Base-by-base conservation (phyloP, 2,797 vertebrate genomes). In the Myoxocephalus aenaeus region DNA sequence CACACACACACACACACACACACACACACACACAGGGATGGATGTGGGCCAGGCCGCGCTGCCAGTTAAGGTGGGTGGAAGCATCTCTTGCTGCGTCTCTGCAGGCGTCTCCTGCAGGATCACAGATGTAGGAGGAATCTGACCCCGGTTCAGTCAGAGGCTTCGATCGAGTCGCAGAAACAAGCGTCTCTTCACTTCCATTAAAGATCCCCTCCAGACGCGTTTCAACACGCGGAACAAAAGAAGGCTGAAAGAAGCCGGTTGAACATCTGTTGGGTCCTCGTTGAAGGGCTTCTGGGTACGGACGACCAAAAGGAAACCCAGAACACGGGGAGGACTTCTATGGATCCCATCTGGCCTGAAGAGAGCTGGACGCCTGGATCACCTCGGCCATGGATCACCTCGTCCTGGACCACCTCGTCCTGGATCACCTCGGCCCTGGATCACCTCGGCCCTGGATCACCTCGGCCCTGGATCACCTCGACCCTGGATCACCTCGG, bases 81-180 rank as follows among this genome's bases (percentile, higher is more conserved):
- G 57, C 76, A 63, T 79, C 40, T 72, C 59, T 64, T 71, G 58
- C 65, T 65, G 53, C 57, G 66, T 48, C n/a, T n/a, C n/a, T n/a
- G n/a, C n/a, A n/a, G n/a, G n/a, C n/a, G n/a, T n/a, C 78, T 75
- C 75, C 79, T 81, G 82, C 51, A 25, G 11, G 53, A 54, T 15
- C 53, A 54, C 53, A 27, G 51, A 70, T 70, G 84, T 59, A 42
- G 59, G 73, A 32, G 34, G 34, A 8, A 34, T 34, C 34, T 8
- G 34, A 34, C 7, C 34, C 34, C 34, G 34, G 34, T 8, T 34
- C 61, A 38, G 7, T 12, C 34, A 12, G 34, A 22, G 58, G 20
- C 58, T 38, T 22, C 11, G 22, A 54, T 27, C 2, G 22, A 22
- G 11, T 53, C 10, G 3, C 46, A 20, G 8, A 3, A n/a, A 50